Evolutionary conservation across 2,888 invertebrate genomes (phyloP).

Genomic region (Heliconius charithonia): DNA sequence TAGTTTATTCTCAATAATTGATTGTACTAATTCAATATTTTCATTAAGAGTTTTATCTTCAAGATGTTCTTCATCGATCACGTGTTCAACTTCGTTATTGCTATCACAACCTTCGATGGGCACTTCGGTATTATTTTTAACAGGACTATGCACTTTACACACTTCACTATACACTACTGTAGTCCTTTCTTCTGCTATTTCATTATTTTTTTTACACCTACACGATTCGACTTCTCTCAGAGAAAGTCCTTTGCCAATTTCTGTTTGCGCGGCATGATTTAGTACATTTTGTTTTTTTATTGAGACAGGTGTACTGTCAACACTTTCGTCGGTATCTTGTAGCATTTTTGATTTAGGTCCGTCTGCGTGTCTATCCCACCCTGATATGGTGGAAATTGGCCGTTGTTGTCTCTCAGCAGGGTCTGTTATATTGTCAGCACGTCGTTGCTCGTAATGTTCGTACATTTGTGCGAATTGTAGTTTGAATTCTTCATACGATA

Average conservation of each 20-base stretch:
- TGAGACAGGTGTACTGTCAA: constrained; percentile 57
- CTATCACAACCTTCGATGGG: constrained; percentile 70
- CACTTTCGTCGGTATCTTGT: constrained; percentile 57
- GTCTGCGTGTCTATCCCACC: constrained; percentile 89
- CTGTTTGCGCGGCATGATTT: constrained; percentile 79
- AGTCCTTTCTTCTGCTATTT: constrained; percentile 61
- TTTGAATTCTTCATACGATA: constrained; percentile 99
- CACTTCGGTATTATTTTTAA: constrained; percentile 65
- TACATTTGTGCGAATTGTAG: constrained; percentile 99
- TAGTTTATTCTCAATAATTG: constrained; percentile 67
- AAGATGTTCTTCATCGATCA: constrained; percentile 62
- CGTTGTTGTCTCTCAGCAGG: constrained; percentile 95
- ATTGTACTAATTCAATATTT: constrained; percentile 64
- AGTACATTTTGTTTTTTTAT: constrained; percentile 62
- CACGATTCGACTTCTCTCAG: constrained; percentile 76
- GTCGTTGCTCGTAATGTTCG: constrained; percentile 96
- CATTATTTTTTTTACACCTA: constrained; percentile 60
- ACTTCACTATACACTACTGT: constrained; percentile 85
- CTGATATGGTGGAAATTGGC: constrained; percentile 98
- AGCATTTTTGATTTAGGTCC: constrained; percentile 50
- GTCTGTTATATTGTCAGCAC: constrained; percentile 97
- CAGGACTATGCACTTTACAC: constrained; percentile 85
- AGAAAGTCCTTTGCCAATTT: constrained; percentile 75
- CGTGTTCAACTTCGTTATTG: constrained; percentile 61
- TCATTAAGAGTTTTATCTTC: constrained; percentile 56